These are phyloP conservation scores for Axinella damicornis DNA, from an alignment of 37 sponge, comb jelly and placozoan genomes.

Conservation along the genomic window DNA sequence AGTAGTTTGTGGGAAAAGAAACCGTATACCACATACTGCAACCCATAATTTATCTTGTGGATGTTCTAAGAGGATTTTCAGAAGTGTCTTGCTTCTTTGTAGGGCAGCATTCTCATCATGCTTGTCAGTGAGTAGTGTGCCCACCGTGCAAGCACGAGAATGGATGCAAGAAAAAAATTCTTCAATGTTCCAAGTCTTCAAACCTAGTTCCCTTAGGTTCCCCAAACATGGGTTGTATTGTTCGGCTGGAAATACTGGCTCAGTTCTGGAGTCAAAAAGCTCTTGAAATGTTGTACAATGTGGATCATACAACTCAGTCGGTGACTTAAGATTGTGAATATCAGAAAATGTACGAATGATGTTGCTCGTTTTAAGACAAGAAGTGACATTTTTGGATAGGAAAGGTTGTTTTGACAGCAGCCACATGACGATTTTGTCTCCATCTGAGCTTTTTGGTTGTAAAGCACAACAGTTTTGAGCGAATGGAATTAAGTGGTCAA, in stretches of 20 bases:
- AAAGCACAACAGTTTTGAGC: background rate
- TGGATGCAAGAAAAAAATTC: slow-evolving; percentile 13
- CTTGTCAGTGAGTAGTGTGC: background rate
- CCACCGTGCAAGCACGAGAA: slow-evolving; percentile 38
- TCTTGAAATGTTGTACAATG: slow-evolving; percentile 26
- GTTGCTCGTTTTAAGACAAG: background rate
- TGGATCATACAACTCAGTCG: slow-evolving; percentile 46
- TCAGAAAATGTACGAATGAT: too few species aligned
- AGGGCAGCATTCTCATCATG: background rate
- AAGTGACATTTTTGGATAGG: background rate
- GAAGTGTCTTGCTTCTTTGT: slow-evolving; percentile 12
- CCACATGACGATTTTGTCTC: slow-evolving; percentile 48
- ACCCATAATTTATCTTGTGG: too few species aligned
- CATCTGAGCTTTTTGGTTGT: background rate
- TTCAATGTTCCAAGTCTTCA: slow-evolving; percentile 45
- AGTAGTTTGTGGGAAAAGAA: slow-evolving; percentile 6
- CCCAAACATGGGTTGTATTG: slow-evolving; percentile 1
- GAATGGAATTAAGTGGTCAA: slow-evolving; percentile 18
- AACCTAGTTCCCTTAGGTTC: slow-evolving; percentile 25
- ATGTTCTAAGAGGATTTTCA: background rate
- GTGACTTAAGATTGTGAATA: background rate
- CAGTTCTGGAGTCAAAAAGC: slow-evolving; percentile 19
- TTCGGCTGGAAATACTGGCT: slow-evolving; percentile 22
- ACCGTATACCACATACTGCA: slow-evolving; percentile 6
- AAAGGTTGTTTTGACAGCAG: slow-evolving; percentile 11